Base-by-base conservation (phyloP, 2,888 invertebrate genomes). In the Xylocampa areola region DNA sequence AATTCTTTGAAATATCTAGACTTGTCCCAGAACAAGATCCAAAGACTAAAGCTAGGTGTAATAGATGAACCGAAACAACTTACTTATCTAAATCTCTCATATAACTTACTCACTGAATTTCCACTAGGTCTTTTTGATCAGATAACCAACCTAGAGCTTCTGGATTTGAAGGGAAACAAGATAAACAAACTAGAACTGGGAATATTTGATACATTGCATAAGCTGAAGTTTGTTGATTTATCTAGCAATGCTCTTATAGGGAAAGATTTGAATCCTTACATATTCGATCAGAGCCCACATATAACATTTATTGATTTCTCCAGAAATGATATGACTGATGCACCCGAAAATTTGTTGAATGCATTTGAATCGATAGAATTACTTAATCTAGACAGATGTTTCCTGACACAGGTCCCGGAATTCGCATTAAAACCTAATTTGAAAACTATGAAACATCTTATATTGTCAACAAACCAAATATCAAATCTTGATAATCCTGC, bases 391-490 rank as follows among this genome's bases (percentile, higher is more conserved):
- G 79, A 84, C 11, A 73, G 77, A 59, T 86, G 87, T 57, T 76
- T 58, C 13, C 50, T 63, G 17, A 68, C 44, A 5, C 76, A 84
- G 53, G 78, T 92, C 4, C 92, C 92, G 0, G 25, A 35, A 1
- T 92, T 91, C 63, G 82, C 79, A 6, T 81, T 67, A 0, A 76
- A 63, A 29, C 30, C 68, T 3, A 89, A 89, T 68, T 73, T 91
- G 41, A 84, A 73, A 39, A 84, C 87, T 1, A 72, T 92, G 69
- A 87, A 83, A 54, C 77, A 81, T 29, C 62, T 92, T 1, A 77
- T 82, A 41, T 21, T 92, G 8, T 85, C 88, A 1, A 77, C 68
- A 0, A 93, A 93, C 68, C 75, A 80, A 68, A 89, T 93, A 62
- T 55, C 59, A 0, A 68, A 84, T 41, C 67, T 92, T 16, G 81